Percentiles rank a stretch among this genome's conserved stretches.
phyloP scores from a whole-genome alignment of 2,888 invertebrate genomes.

The Elgonia sp. region DNA sequence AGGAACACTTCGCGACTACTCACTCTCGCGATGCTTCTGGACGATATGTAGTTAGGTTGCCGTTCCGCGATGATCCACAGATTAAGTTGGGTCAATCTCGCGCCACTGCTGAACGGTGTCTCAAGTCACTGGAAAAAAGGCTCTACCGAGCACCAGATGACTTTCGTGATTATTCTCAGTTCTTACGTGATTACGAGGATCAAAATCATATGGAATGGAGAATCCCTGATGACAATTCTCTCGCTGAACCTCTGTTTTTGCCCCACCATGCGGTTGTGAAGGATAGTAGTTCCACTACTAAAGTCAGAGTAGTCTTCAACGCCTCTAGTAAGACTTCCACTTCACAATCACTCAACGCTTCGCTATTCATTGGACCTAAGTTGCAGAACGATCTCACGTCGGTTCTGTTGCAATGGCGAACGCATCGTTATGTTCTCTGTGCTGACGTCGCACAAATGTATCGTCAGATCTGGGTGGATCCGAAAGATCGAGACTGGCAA shows the following conservation, averaged over 20 bases:
- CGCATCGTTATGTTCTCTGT: background rate
- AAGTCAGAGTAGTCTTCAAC: constrained; percentile 1
- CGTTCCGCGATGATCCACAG: background rate
- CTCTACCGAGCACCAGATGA: background rate
- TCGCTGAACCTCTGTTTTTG: too few species aligned
- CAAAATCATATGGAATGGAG: background rate
- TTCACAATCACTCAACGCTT: too few species aligned
- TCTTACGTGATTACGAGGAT: background rate
- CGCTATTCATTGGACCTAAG: background rate
- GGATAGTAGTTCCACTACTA: background rate
- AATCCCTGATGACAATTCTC: too few species aligned
- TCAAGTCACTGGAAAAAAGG: background rate
- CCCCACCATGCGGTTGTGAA: background rate
- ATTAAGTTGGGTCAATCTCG: background rate
- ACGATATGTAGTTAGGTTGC: background rate
- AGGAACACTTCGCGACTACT: background rate
- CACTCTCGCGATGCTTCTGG: background rate
- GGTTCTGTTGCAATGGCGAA: background rate
- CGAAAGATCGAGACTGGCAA: too few species aligned
- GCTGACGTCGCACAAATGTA: background rate
- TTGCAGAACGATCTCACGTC: background rate
- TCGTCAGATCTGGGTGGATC: too few species aligned
- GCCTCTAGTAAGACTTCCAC: background rate
- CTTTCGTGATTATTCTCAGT: background rate
- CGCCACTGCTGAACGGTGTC: background rate